Percentiles rank a stretch among this genome's conserved stretches.
Evolutionary conservation across 2,797 vertebrate species (phyloP).

Genomic region (Echiichthys vipera): DNA sequence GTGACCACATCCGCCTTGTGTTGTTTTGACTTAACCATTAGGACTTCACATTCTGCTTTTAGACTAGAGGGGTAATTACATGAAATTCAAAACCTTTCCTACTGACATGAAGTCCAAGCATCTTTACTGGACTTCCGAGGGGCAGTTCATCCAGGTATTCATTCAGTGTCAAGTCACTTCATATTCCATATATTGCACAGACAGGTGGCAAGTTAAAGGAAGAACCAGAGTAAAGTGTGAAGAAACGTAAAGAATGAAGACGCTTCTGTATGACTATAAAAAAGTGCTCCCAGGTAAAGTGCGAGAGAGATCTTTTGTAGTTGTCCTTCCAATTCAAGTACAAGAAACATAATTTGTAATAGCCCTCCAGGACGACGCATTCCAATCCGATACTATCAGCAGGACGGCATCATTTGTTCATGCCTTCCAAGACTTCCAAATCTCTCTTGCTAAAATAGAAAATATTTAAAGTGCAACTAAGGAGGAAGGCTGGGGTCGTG

Average conservation of each 20-base stretch:
- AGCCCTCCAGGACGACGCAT: background rate
- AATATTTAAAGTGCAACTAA: too few species aligned
- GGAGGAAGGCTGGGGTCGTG: too few species aligned
- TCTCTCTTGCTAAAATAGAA: background rate
- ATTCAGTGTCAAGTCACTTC: background rate
- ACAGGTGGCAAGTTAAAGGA: background rate
- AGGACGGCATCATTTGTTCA: background rate
- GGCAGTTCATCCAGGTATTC: background rate
- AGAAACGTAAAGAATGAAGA: background rate
- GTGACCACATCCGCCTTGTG: constrained; percentile 56
- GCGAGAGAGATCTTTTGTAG: too few species aligned
- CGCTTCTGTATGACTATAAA: background rate
- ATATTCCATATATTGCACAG: background rate
- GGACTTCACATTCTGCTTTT: constrained; percentile 25
- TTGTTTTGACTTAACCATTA: constrained; percentile 39
- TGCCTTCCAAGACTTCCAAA: background rate
- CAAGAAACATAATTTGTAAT: background rate
- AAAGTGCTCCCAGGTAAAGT: too few species aligned
- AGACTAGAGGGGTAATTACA: constrained; percentile 26
- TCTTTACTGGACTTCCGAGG: background rate
- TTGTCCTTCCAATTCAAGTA: too few species aligned
- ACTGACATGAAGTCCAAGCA: constrained; percentile 6
- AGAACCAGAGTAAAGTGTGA: background rate
- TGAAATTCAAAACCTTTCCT: constrained; percentile 9
- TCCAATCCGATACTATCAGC: background rate